Conservation (phyloP, 2,888 invertebrate genomes). For the Cartodere bifasciata region DNA sequence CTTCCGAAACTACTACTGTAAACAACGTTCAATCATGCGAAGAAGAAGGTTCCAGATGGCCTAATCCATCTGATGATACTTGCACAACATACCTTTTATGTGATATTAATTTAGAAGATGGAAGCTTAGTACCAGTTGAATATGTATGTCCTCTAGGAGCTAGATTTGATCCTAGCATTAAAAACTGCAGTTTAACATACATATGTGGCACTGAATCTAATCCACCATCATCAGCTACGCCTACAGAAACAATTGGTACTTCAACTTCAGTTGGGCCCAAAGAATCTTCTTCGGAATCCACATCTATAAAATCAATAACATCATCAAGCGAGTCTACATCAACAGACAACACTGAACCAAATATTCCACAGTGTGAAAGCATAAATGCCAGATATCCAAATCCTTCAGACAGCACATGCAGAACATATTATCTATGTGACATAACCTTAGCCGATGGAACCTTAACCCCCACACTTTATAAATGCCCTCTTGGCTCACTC, state of each 20-base stretch:
- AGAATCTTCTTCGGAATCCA: too few species aligned
- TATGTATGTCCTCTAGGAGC: constrained; percentile 30
- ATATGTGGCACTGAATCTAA: too few species aligned
- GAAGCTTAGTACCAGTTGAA: constrained; percentile 12
- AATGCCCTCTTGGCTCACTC: constrained; percentile 35
- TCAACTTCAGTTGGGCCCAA: too few species aligned
- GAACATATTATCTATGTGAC: constrained; percentile 35
- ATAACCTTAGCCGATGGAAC: constrained; percentile 26
- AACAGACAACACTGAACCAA: too few species aligned
- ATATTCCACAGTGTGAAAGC: too few species aligned
- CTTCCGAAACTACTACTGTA: too few species aligned
- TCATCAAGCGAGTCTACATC: too few species aligned
- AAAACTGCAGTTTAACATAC: constrained; percentile 30
- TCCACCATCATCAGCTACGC: too few species aligned
- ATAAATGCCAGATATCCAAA: constrained; percentile 14
- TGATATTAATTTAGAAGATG: constrained; percentile 11
- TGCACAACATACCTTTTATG: constrained; percentile 17
- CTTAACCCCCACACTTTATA: constrained; percentile 31
- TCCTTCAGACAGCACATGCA: constrained; percentile 29
- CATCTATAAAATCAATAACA: too few species aligned
- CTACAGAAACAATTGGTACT: too few species aligned
- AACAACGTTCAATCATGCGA: too few species aligned
- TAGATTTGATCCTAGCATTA: constrained; percentile 32
- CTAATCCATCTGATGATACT: constrained; percentile 14
- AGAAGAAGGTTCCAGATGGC: too few species aligned